Conservation (phyloP, 2,888 invertebrate genomes). For the Euplagia quadripunctaria region DNA sequence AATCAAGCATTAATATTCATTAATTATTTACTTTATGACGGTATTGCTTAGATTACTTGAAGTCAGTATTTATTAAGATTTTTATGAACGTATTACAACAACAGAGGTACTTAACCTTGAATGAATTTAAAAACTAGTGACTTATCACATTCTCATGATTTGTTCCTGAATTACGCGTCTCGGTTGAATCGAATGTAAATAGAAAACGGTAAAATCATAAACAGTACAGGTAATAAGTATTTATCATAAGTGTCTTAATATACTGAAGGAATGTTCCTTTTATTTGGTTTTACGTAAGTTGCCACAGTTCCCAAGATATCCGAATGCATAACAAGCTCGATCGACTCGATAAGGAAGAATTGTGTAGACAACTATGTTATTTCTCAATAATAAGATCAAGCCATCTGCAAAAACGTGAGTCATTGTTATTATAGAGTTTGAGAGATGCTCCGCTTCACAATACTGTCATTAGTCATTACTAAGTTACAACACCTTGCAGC, state of each 20-base stretch:
- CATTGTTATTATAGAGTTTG: slow-evolving; percentile 71
- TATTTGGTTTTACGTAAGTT: slow-evolving; percentile 68
- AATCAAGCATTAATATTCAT: not conserved
- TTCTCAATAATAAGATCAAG: slow-evolving; percentile 81
- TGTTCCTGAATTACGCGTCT: slow-evolving; percentile 47
- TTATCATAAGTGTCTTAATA: slow-evolving; percentile 27
- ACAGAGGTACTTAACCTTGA: slow-evolving; percentile 67
- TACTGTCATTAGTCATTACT: slow-evolving; percentile 79
- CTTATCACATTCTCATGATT: slow-evolving; percentile 67
- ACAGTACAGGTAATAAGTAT: slow-evolving; percentile 1
- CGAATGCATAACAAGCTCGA: slow-evolving; percentile 80
- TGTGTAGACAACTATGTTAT: slow-evolving; percentile 68
- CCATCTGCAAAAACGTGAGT: slow-evolving; percentile 83
- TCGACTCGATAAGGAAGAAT: slow-evolving; percentile 77
- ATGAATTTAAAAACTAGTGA: slow-evolving; percentile 61
- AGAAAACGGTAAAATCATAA: slow-evolving; percentile 3
- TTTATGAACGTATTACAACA: slow-evolving; percentile 48
- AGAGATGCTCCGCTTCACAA: slow-evolving; percentile 75
- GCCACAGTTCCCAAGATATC: slow-evolving; percentile 81
- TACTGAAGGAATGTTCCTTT: slow-evolving; percentile 37
- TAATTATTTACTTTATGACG: not conserved
- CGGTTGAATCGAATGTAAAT: slow-evolving; percentile 56
- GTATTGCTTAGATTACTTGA: no score
- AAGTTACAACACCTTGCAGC: slow-evolving; percentile 69
- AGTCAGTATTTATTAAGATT: not conserved